Evolutionary conservation across 2,888 invertebrate species (phyloP), one percentile per base, ranked within the genome.

Genomic region (Lissonota sp.): DNA sequence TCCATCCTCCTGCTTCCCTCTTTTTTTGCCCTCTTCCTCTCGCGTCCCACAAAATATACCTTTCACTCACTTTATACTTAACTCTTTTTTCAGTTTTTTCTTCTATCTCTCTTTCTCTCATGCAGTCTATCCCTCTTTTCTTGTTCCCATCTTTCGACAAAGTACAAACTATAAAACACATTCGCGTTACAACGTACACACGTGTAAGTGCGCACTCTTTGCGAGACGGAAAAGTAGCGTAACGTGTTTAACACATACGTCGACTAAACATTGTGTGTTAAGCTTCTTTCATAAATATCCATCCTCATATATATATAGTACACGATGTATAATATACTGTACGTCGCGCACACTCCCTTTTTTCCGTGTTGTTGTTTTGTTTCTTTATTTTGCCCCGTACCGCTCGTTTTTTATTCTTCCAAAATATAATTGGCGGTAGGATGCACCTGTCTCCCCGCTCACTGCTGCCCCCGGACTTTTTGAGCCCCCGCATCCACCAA

Each of bases 371-470:
- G 6, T 53, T 63, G 8, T 72, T 46, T 62, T 58, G 40, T 60
- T 79, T 79, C 63, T 80, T 83, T 60, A 46, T 71, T 74, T 69
- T 49, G 78, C 74, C 60, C 49, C 71, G 74, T 76, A 67, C 79
- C 74, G 82, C 79, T 85, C 76, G 83, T 84, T 83, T 86, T 86
- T 84, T 86, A 83, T 83, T 83, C 82, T 84, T 84, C 90, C 90
- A 88, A 91, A 92, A 92, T 92, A 92, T 92, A 92, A 92, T 92
- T 92, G 92, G 92, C 92, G 89, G 91, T 90, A 88, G 91, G 91
- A 92, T 92, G 92, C 92, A 92, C 92, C 92, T 92, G 92, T 91
- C 91, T 88, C 87, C 87, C 87, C 87, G 85, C 85, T 86, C 86
- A 75, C 70, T 75, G 60, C 84, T 72, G 79, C 78, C 80, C 84